Conservation (phyloP, 1,140 invertebrate species). For the Oncopodura yosiiana region DNA sequence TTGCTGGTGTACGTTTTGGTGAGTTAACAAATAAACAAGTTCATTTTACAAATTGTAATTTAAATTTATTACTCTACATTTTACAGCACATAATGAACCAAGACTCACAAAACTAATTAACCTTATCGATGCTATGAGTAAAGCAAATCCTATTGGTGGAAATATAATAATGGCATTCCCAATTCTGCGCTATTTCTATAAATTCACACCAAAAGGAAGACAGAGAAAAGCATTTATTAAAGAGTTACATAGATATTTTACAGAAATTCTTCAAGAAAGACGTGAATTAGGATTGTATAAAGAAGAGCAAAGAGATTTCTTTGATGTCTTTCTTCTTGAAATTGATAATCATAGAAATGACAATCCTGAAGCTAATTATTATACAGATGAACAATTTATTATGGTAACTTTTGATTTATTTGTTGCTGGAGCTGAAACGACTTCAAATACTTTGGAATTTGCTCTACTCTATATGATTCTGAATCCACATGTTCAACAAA, state of each 20-base stretch:
- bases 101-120: conserved; percentile 3
- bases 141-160: conserved; percentile 2
- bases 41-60: too few relatives aligned
- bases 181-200: not conserved
- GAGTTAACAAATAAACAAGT: too few relatives aligned
- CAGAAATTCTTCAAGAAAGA: conserved; percentile 10
- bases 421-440: conserved; percentile 71
- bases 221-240: too few relatives aligned
- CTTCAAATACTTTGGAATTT: conserved; percentile 62
- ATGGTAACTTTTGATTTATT: conserved; percentile 46
- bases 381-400: conserved; percentile 27
- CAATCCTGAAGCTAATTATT: conserved; percentile 20
- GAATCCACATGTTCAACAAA: conserved; percentile 64
- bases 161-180: conserved; percentile 23
- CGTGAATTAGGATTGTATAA: conserved; percentile 15
- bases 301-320: conserved; percentile 62
- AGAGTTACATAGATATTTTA: too few relatives aligned
- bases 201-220: too few relatives aligned
- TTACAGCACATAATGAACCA: conserved; percentile 37
- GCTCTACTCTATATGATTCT: conserved; percentile 64
- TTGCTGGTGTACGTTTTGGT: conserved; percentile 46
- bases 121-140: not conserved
- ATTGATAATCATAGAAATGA: conserved; percentile 27
- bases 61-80: too few relatives aligned
- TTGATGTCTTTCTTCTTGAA: conserved; percentile 64